Conservation (phyloP, 2,797 vertebrate genomes). For the Scolopax rusticola region DNA sequence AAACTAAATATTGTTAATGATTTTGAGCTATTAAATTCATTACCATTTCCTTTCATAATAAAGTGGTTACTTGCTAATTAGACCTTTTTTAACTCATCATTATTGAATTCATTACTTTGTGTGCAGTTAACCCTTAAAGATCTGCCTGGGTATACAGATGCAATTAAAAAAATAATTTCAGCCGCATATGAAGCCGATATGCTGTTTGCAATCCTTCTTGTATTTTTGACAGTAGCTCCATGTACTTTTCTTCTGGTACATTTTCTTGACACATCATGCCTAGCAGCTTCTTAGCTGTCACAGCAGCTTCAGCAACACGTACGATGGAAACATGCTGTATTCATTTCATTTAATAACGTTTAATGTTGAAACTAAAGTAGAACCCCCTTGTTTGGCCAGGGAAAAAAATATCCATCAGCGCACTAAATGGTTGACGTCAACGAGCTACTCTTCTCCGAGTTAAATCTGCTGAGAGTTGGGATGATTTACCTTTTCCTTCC, state of each 20-base stretch:
- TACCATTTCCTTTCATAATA: conserved; percentile 93
- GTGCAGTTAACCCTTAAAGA: conserved; percentile 89
- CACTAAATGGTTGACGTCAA: conserved; percentile 17
- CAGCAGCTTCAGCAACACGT: conserved; percentile 58
- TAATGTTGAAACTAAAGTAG: conserved; percentile 64
- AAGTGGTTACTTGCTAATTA: conserved; percentile 97
- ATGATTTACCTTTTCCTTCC: conserved; percentile 23
- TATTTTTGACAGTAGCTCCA: conserved; percentile 66
- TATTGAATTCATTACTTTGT: conserved; percentile 92
- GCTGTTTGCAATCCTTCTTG: conserved; percentile 43
- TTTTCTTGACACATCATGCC: conserved; percentile 75
- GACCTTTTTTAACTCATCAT: conserved; percentile 92
- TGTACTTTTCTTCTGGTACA: conserved; percentile 65
- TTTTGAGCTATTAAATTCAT: conserved; percentile 95
- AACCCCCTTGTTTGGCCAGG: conserved; percentile 60
- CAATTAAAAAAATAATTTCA: conserved; percentile 80
- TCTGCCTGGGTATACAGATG: conserved; percentile 70
- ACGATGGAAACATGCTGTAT: conserved; percentile 62
- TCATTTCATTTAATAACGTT: conserved; percentile 65
- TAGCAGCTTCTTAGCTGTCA: conserved; percentile 76
- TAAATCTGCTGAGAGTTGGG: neutral
- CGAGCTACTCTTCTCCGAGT: neutral
- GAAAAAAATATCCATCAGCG: conserved; percentile 8
- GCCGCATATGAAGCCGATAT: conserved; percentile 28
- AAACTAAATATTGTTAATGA: conserved; percentile 92